A percentile compares a stretch with the other conserved stretches of the same genome.
Conservation (phyloP, 92 coral and sea anemone species). For the Diadumene lineata region DNA sequence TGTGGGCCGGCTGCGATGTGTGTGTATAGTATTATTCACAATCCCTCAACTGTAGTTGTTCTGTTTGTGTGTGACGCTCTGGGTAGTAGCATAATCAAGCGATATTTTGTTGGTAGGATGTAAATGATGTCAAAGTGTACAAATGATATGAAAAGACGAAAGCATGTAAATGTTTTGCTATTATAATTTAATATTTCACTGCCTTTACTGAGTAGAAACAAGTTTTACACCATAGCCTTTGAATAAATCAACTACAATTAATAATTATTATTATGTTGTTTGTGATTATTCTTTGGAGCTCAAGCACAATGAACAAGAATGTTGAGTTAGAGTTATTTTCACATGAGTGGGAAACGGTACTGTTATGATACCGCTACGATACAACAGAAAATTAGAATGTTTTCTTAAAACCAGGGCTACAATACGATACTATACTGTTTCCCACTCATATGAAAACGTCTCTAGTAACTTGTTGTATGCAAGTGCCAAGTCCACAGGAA, state of each 20-base stretch:
- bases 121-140: constrained; percentile 88
- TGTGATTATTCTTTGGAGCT: neutral
- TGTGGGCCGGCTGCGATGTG: constrained; percentile 22
- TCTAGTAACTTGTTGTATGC: too few species aligned
- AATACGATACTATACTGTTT: too few species aligned
- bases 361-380: too few species aligned
- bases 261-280: neutral
- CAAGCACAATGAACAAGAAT: too few species aligned
- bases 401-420: too few species aligned
- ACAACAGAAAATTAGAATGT: too few species aligned
- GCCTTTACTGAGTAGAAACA: constrained; percentile 52
- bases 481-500: too few species aligned
- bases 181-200: constrained; percentile 83
- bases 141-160: constrained; percentile 53
- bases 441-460: too few species aligned
- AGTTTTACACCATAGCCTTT: constrained; percentile 48
- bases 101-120: constrained; percentile 64
- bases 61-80: constrained; percentile 33
- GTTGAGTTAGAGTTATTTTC: too few species aligned
- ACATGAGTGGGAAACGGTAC: too few species aligned
- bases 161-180: constrained; percentile 94
- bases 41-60: constrained; percentile 18
- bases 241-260: constrained; percentile 34
- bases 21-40: constrained; percentile 6
- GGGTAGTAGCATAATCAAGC: constrained; percentile 17